Percentiles rank a stretch among this genome's conserved stretches.
Evolutionary conservation across 2,888 invertebrate genomes (phyloP).

Genomic region (Frankliniella fusca): DNA sequence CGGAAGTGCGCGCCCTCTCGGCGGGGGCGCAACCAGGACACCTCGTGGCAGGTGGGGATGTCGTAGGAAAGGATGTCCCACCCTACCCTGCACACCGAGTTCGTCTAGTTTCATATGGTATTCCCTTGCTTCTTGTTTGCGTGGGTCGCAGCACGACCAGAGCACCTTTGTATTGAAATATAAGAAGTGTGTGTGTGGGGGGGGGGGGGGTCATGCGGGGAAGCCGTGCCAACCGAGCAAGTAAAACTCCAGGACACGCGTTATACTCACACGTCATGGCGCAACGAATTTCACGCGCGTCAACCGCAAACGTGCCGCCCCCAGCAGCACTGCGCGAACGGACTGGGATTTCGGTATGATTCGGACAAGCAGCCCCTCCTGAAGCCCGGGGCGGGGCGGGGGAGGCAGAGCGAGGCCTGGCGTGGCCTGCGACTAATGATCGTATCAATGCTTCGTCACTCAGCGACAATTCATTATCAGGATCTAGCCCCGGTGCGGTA

Average conservation of each 20-base stretch:
- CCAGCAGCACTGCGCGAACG: neutral
- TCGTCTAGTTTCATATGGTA: too few relatives aligned
- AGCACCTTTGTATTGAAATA: neutral
- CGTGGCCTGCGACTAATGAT: slow-evolving; percentile 18
- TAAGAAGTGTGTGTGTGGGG: too few relatives aligned
- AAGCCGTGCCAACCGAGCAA: slow-evolving; percentile 44
- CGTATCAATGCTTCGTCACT: slow-evolving; percentile 9
- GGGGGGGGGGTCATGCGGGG: slow-evolving; percentile 34
- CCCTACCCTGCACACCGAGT: too few relatives aligned
- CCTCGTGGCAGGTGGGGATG: too few relatives aligned
- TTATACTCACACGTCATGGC: neutral
- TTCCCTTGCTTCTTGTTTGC: neutral
- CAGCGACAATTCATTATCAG: slow-evolving; percentile 19
- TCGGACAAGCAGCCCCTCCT: neutral
- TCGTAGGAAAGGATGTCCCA: too few relatives aligned
- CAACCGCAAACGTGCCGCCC: neutral
- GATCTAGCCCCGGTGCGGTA: neutral
- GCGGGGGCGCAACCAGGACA: slow-evolving; percentile 27
- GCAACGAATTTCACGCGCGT: slow-evolving; percentile 23
- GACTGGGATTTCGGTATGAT: slow-evolving; percentile 13
- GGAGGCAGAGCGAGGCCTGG: neutral
- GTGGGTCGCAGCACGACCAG: neutral
- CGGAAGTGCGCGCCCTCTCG: slow-evolving; percentile 30
- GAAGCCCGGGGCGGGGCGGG: neutral
- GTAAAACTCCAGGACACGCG: neutral